Evolutionary conservation across 2,797 vertebrate genomes (phyloP).

Genomic region (Scyliorhinus canicula): DNA sequence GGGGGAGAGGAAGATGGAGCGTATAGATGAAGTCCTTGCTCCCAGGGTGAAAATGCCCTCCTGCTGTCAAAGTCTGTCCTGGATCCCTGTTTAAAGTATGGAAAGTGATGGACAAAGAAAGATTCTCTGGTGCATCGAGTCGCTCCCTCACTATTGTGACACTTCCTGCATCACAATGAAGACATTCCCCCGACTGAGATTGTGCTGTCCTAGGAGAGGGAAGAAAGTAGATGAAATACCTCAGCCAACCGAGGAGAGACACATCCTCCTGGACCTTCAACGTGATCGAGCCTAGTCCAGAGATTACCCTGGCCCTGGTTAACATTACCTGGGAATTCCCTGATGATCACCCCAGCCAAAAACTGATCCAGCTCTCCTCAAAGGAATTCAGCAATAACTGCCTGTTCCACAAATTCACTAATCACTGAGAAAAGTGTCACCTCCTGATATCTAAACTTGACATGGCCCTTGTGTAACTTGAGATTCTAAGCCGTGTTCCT

Average conservation of each 20-base stretch:
- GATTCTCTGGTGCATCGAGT: neutral
- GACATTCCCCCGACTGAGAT: neutral
- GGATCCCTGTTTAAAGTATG: neutral
- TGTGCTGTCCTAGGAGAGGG: neutral
- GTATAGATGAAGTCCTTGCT: too few species aligned
- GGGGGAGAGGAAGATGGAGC: too few species aligned
- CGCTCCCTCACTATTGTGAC: neutral
- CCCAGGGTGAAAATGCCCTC: neutral
- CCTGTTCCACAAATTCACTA: neutral
- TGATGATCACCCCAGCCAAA: neutral
- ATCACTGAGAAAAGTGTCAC: neutral
- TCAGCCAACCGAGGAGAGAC: neutral
- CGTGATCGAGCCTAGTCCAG: neutral
- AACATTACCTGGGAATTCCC: too few species aligned
- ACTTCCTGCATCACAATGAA: too few species aligned
- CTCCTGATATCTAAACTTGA: neutral
- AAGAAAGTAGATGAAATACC: neutral
- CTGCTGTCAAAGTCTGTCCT: neutral
- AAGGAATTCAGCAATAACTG: neutral
- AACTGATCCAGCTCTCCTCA: neutral
- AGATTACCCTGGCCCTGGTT: neutral
- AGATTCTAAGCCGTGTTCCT: neutral
- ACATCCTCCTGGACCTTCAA: neutral
- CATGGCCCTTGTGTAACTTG: neutral
- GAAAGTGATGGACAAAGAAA: neutral